Evolutionary conservation across 2,113 vertebrate genomes (phyloP).

Genomic region (Sakesphorus luctuosus): DNA sequence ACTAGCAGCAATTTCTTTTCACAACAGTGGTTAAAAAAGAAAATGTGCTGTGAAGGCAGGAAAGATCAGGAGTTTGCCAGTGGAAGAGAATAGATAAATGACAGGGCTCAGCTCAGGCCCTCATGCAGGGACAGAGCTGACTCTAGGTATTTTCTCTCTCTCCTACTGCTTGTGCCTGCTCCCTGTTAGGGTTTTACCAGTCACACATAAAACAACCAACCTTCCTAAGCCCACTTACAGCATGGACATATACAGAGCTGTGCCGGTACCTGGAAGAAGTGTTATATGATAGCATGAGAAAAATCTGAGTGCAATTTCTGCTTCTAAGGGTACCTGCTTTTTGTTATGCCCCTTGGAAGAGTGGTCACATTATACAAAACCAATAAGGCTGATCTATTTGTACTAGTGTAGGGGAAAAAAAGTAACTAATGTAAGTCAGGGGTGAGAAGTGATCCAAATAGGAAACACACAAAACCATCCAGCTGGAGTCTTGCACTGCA

Average conservation of each 20-base stretch:
- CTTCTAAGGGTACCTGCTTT: not conserved
- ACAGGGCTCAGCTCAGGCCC: not conserved
- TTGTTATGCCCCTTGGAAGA: not conserved
- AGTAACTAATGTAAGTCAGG: not conserved
- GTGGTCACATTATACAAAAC: not conserved
- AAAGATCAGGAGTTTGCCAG: slow-evolving; percentile 5
- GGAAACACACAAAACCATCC: not conserved
- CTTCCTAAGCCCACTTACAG: not conserved
- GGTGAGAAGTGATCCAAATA: not conserved
- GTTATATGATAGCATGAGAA: not conserved
- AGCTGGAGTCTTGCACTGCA: not conserved
- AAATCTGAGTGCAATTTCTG: not conserved
- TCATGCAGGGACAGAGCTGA: not conserved
- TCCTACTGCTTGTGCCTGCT: not conserved
- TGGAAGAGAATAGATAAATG: not conserved
- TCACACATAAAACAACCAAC: not conserved
- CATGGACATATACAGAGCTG: not conserved
- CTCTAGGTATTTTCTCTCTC: not conserved
- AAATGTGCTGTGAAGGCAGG: slow-evolving; percentile 9
- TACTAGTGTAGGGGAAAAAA: too few relatives aligned
- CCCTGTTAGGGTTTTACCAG: not conserved
- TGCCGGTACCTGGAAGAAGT: not conserved
- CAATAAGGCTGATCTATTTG: not conserved
- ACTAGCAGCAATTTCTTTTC: not conserved
- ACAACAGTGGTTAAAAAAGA: not conserved